Conservation (phyloP, 2,888 invertebrate genomes). For the Ptychoptera contaminata region DNA sequence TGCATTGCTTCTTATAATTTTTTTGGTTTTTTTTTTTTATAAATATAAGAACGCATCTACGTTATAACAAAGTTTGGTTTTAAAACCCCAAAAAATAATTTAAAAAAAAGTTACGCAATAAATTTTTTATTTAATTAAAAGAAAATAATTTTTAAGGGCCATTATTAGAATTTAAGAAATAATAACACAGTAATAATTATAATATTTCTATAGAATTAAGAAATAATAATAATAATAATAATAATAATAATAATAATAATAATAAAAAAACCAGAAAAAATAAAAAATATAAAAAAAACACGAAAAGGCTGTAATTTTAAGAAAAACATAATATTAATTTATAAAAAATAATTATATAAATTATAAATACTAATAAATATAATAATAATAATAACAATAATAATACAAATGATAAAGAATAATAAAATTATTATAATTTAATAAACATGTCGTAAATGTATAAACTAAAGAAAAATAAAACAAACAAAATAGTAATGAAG, state of each 20-base stretch:
- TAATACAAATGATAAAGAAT: background rate
- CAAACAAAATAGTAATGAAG: background rate
- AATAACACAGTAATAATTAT: background rate
- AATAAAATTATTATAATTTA: background rate
- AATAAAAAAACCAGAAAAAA: background rate
- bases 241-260: background rate
- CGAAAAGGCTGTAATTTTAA: background rate
- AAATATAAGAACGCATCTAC: no score
- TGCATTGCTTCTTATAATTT: no score
- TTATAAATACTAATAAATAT: background rate
- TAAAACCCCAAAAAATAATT: no score
- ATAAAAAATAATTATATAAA: no score
- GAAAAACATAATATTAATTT: no score
- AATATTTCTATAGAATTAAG: background rate
- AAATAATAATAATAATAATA: background rate
- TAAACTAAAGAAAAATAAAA: background rate
- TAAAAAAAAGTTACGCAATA: background rate
- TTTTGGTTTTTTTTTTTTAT: no score
- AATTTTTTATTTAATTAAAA: background rate
- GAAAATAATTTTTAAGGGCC: background rate
- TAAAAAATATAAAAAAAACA: background rate
- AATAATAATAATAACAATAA: background rate
- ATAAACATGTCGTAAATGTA: background rate
- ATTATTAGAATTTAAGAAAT: background rate
- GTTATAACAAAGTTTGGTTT: no score